Percentiles rank a stretch among this genome's conserved stretches.
Evolutionary conservation across 2,888 invertebrate genomes (phyloP).

Genomic region (Oligia fasciuncula): DNA sequence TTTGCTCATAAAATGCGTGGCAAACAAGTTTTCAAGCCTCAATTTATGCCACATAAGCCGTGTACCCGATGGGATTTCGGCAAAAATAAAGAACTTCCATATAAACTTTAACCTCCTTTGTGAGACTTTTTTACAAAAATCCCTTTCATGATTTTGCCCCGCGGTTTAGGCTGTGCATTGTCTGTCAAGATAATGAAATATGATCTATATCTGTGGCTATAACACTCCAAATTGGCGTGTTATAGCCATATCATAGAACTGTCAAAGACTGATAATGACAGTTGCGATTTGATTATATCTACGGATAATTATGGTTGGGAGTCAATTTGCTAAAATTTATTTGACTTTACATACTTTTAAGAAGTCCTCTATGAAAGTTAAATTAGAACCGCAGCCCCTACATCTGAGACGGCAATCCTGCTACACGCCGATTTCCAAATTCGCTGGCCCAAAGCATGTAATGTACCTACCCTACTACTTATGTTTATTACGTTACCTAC

Average conservation of each 20-base stretch:
- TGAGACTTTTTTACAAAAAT: neutral
- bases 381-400: no score
- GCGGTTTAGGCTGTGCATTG: neutral
- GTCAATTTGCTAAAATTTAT: neutral
- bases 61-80: neutral
- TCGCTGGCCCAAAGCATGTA: no score
- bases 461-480: no score
- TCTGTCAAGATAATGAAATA: neutral
- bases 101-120: neutral
- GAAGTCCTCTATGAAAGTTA: no score
- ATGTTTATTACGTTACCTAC: no score
- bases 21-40: slow-evolving; percentile 5
- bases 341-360: no score
- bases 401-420: no score
- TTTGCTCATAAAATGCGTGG: neutral
- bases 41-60: neutral
- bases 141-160: neutral
- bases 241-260: neutral
- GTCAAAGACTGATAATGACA: neutral
- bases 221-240: neutral
- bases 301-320: neutral
- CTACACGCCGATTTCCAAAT: no score
- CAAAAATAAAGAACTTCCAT: neutral
- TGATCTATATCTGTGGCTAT: neutral
- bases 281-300: neutral